Evolutionary conservation across 2,888 invertebrate genomes (phyloP).

Genomic region (Hetaerina titia): DNA sequence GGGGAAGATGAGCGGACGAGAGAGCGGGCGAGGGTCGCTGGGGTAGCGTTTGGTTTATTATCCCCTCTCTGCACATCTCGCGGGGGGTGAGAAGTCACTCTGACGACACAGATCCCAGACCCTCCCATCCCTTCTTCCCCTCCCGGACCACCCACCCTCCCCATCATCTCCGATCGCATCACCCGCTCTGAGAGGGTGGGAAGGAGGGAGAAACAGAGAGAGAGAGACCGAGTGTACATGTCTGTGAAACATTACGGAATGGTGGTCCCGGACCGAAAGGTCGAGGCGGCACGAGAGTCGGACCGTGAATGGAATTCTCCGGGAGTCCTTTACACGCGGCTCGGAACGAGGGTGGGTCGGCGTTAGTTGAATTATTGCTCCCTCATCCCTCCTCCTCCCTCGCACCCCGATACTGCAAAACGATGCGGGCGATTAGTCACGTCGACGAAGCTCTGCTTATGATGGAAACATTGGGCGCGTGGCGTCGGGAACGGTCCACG

Average conservation of each 20-base stretch:
- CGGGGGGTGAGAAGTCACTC: background rate
- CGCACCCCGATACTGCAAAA: background rate
- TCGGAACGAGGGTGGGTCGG: background rate
- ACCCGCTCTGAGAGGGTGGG: too few relatives aligned
- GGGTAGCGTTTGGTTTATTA: background rate
- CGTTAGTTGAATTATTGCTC: background rate
- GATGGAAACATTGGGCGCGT: background rate
- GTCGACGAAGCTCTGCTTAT: background rate
- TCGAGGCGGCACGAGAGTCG: background rate
- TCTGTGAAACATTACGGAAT: background rate
- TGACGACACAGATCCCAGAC: background rate
- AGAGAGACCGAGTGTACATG: background rate
- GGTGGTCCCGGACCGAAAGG: background rate
- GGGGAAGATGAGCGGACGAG: background rate
- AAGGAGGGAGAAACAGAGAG: background rate
- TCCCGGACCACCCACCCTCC: background rate
- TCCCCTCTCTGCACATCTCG: background rate
- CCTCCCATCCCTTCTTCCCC: background rate
- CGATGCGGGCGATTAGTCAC: constrained; percentile 1
- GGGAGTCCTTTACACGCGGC: background rate
- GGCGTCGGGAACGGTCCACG: background rate
- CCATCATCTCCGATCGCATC: background rate
- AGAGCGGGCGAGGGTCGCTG: background rate
- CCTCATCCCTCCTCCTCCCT: background rate
- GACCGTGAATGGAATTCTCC: too few relatives aligned